A percentile compares a stretch with the other conserved stretches of the same genome.
phyloP scores from a whole-genome alignment of 2,113 vertebrate genomes.

The Pseudolaguvia tuberculata region DNA sequence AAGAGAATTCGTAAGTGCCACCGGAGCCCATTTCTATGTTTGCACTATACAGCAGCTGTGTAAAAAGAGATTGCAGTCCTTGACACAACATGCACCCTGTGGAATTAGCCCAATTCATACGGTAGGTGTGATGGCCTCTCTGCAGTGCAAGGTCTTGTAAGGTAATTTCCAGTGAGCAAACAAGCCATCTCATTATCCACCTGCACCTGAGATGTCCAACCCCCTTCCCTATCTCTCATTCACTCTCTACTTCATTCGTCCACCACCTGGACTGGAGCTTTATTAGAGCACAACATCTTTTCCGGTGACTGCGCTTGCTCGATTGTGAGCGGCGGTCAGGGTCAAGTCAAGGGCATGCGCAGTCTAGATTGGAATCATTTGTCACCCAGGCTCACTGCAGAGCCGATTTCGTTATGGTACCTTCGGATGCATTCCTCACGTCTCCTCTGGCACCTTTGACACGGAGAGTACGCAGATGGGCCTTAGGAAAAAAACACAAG shows the following conservation, averaged over 20 bases:
- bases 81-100: constrained; percentile 56
- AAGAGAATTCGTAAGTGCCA: constrained; percentile 57
- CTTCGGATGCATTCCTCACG: constrained; percentile 77
- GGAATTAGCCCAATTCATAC: constrained; percentile 69
- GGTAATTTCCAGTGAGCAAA: constrained; percentile 75
- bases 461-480: constrained; percentile 81
- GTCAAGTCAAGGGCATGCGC: constrained; percentile 97
- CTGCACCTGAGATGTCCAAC: constrained; percentile 97
- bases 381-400: constrained; percentile 91
- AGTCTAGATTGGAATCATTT: constrained; percentile 99
- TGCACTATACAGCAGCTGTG: constrained; percentile 71
- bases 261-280: constrained; percentile 79
- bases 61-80: constrained; percentile 74
- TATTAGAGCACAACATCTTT: constrained; percentile 99
- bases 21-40: constrained; percentile 70
- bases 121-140: constrained; percentile 62
- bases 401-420: constrained; percentile 93
- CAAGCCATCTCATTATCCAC: constrained; percentile 94
- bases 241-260: constrained; percentile 38
- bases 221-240: constrained; percentile 58
- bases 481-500: constrained; percentile 44
- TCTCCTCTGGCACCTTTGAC: constrained; percentile 88
- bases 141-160: constrained; percentile 71
- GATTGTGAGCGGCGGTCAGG: constrained; percentile 95
- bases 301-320: constrained; percentile 97